Evolutionary conservation across 2,113 vertebrate species (phyloP).

Genomic region (Reinhardtius hippoglossoides): DNA sequence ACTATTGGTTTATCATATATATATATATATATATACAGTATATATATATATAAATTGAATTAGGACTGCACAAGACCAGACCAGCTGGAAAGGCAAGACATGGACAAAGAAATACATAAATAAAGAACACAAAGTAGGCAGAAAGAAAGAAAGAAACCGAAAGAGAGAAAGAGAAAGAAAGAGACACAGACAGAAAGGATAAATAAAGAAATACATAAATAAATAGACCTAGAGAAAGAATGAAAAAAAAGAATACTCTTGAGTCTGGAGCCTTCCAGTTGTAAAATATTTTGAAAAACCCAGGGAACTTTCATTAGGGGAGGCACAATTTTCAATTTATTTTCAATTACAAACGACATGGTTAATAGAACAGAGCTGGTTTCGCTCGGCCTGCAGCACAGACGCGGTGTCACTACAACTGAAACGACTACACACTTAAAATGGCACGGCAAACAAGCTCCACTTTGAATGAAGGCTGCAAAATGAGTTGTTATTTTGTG

Average conservation of each 20-base stretch:
- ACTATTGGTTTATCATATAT: too few relatives aligned
- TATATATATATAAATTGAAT: too few relatives aligned
- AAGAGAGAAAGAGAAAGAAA: background rate
- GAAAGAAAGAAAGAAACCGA: too few relatives aligned
- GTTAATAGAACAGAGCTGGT: slow-evolving; percentile 50
- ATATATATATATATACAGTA: too few relatives aligned
- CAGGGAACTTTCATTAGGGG: slow-evolving; percentile 31
- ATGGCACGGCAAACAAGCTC: slow-evolving; percentile 43
- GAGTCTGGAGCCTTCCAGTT: slow-evolving; percentile 12
- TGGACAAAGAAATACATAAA: background rate
- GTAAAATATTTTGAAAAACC: slow-evolving; percentile 22
- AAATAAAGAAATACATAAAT: background rate
- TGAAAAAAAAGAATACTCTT: background rate
- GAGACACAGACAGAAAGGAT: background rate
- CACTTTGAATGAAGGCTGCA: slow-evolving; percentile 27
- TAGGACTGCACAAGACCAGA: too few relatives aligned
- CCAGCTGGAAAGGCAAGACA: too few relatives aligned
- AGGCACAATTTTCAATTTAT: slow-evolving; percentile 60
- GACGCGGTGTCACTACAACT: slow-evolving; percentile 13
- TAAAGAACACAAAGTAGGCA: too few relatives aligned
- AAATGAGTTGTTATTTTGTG: slow-evolving; percentile 25
- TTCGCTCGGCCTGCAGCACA: slow-evolving; percentile 30
- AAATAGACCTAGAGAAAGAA: background rate
- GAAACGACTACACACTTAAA: slow-evolving; percentile 43
- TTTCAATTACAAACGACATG: slow-evolving; percentile 68